phyloP scores from a whole-genome alignment of 92 coral and sea anemone genomes.

The Parazoanthus darwini region DNA sequence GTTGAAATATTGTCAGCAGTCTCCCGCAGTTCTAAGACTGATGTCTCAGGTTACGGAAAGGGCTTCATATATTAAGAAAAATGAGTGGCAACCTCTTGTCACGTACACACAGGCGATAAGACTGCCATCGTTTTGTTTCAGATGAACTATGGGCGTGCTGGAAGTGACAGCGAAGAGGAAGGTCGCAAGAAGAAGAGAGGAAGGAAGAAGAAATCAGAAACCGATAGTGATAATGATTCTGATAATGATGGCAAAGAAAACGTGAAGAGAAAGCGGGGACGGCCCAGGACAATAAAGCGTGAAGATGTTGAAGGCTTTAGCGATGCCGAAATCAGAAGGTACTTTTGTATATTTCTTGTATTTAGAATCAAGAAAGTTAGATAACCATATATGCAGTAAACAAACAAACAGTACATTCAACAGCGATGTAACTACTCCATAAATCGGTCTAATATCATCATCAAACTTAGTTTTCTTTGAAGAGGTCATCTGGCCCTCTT shows the following conservation, averaged over 20 bases:
- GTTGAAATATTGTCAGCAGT: too few species aligned
- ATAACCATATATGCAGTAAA: background rate
- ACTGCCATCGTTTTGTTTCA: constrained; percentile 15
- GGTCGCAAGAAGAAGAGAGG: constrained; percentile 58
- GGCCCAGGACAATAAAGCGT: constrained; percentile 95
- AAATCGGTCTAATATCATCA: background rate
- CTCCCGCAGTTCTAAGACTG: too few species aligned
- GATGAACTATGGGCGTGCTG: constrained; percentile 90
- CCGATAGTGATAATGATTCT: constrained; percentile 83
- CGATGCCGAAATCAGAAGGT: constrained; percentile 98
- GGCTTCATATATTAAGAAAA: too few species aligned
- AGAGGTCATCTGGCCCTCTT: too few species aligned
- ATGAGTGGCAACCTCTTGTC: too few species aligned
- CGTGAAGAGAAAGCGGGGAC: constrained; percentile 89
- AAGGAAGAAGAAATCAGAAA: constrained; percentile 75
- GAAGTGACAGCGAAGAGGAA: constrained; percentile 80
- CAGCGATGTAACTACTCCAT: background rate
- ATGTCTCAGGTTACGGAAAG: too few species aligned
- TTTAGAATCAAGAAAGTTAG: background rate
- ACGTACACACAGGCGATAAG: background rate
- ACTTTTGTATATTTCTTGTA: background rate
- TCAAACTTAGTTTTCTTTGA: background rate
- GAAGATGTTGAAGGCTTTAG: constrained; percentile 95
- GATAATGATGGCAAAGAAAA: constrained; percentile 78
- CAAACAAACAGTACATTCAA: background rate